These are phyloP conservation scores for Lampris megalopsis DNA, from an alignment of 2,113 vertebrate species.

Conservation along the genomic window DNA sequence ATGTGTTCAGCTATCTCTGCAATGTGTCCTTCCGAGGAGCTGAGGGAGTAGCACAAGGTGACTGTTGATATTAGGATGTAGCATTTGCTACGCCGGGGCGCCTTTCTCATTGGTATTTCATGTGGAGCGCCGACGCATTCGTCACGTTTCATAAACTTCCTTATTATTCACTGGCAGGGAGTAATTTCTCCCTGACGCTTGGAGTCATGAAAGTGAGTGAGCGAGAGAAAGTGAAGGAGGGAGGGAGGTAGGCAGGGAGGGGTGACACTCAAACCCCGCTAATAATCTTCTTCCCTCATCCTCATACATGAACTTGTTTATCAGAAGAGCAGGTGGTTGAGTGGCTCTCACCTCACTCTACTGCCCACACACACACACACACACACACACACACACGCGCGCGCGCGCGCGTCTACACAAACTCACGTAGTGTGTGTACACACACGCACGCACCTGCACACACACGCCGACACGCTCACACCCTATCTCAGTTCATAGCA, in stretches of 20 bases:
- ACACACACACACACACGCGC: conserved; percentile 1
- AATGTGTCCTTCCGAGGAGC: conserved; percentile 67
- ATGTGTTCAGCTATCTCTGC: conserved; percentile 41
- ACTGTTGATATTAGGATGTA: conserved; percentile 81
- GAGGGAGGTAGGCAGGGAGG: conserved; percentile 46
- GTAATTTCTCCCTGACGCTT: conserved; percentile 70
- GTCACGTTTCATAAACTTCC: conserved; percentile 83
- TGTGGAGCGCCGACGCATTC: conserved; percentile 73
- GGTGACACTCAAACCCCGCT: conserved; percentile 66
- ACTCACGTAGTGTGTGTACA: neutral
- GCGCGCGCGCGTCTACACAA: neutral
- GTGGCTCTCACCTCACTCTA: conserved; percentile 53
- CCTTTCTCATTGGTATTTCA: conserved; percentile 80
- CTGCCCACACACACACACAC: conserved; percentile 29
- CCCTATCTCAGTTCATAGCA: conserved; percentile 39
- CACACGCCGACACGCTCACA: neutral
- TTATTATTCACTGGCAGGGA: conserved; percentile 81
- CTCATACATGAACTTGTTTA: conserved; percentile 72
- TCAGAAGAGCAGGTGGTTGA: conserved; percentile 69
- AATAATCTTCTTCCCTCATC: conserved; percentile 64
- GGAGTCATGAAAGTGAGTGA: conserved; percentile 65
- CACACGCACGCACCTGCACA: conserved; percentile 18
- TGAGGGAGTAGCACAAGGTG: conserved; percentile 74
- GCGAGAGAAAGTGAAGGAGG: conserved; percentile 25
- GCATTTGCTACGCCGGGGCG: conserved; percentile 68